Conservation (phyloP, 2,888 invertebrate genomes). For the Agonum fuliginosum region DNA sequence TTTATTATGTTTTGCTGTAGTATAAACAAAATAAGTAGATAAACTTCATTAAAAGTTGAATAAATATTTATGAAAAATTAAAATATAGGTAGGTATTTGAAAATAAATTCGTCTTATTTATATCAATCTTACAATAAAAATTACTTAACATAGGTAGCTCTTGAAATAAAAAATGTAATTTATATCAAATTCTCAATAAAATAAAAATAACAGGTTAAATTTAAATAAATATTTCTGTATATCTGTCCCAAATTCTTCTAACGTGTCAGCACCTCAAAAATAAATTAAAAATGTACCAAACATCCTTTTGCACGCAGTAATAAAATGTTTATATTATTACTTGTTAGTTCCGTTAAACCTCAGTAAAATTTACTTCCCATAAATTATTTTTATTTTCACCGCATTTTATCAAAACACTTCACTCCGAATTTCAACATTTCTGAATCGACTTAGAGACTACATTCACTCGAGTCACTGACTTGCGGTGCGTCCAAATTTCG, state of each 20-base stretch:
- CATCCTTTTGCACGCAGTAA: not conserved
- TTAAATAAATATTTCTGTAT: not conserved
- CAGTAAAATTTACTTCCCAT: not conserved
- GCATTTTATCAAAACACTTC: conserved; percentile 15
- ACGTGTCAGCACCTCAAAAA: conserved; percentile 5
- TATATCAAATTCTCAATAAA: no score
- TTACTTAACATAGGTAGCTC: no score
- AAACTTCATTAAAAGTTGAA: not conserved
- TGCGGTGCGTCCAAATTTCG: not conserved
- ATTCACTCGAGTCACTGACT: conserved; percentile 29
- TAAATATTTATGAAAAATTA: not conserved
- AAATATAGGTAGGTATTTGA: not conserved
- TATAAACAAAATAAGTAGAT: no score
- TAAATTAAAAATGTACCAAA: no score
- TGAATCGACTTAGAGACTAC: conserved; percentile 20
- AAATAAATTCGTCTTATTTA: not conserved
- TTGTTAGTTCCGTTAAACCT: not conserved
- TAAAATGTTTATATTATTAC: conserved; percentile 21
- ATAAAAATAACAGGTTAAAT: no score
- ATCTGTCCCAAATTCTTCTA: no score
- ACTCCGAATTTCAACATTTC: conserved; percentile 30
- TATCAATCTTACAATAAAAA: no score
- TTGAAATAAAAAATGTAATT: no score
- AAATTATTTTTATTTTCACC: not conserved
- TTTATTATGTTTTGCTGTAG: no score